Conservation (phyloP, 2,888 invertebrate genomes). For the Torymus auratus region DNA sequence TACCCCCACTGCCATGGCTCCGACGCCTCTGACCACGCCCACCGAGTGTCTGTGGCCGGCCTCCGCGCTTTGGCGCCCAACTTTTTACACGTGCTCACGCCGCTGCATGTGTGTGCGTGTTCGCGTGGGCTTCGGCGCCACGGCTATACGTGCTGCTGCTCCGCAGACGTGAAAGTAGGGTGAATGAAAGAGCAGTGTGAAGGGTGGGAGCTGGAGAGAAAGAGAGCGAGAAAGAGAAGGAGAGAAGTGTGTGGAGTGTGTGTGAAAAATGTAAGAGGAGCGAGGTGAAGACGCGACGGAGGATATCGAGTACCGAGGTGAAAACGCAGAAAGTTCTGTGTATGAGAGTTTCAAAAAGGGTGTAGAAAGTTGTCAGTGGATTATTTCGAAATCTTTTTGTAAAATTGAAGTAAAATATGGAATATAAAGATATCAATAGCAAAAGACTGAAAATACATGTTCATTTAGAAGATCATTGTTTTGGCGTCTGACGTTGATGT, state of each 20-base stretch:
- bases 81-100: constrained; percentile 22
- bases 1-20: constrained; percentile 9
- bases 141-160: too few species aligned
- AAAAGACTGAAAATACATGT: too few species aligned
- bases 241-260: constrained; percentile 22
- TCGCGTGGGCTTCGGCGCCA: not conserved
- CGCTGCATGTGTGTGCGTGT: not conserved
- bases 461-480: too few species aligned
- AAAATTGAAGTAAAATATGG: not conserved
- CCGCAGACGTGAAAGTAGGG: not conserved
- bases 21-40: constrained; percentile 26
- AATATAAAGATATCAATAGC: too few species aligned
- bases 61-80: not conserved
- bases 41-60: not conserved
- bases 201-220: constrained; percentile 18
- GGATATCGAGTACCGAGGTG: not conserved
- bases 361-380: not conserved
- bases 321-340: not conserved
- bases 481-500: too few species aligned
- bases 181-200: not conserved
- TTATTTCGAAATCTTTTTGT: too few species aligned
- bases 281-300: constrained; percentile 20
- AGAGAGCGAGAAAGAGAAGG: constrained; percentile 5
- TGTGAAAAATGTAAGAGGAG: not conserved
- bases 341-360: not conserved